Evolutionary conservation across 2,888 invertebrate genomes (phyloP), one percentile per base, ranked within the genome.

Genomic region (Parapristionchus giblindavisi): DNA sequence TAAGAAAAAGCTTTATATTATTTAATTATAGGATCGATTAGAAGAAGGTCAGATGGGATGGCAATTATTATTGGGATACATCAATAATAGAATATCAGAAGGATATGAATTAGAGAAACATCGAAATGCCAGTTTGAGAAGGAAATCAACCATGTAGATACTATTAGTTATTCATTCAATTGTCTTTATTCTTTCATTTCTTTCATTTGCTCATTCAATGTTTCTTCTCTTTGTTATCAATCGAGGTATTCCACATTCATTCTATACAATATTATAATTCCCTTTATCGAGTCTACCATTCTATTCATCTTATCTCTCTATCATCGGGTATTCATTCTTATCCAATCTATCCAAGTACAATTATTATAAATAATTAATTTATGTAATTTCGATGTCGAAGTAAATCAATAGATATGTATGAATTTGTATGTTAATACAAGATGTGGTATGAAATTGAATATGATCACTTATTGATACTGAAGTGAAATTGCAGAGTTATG

Each of bases 81-180:
- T 75, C n/a, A 65, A 36, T 29, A 61, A 34, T 21, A 75, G 65
- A 32, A 75, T 65, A 21, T 61, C 63, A 32, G 75, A 75, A 21
- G 75, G 75, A 36, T 56, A 58, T 40, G 75, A 75, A 21, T 14
- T 65, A 29, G 75, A 75, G 40, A 63, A 48, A 29, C 48, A 58
- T n/a, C 63, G 75, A 24, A 73, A 73, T 27, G 60, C 73, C 5
- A 8, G 21, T 21, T 24, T 73, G 6, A 24, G 73, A 61, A 73
- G 73, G 56, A 73, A 73, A 24, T 60, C 60, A 3, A 34, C 40
- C 1, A 43, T 61, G 48, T 73, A 36, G 34, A 32, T 6, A 27
- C 24, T 6, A 14, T 32, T 2, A 36, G 36, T 2, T 14, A 36
- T 6, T 8, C 24, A 5, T 61, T 24, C 8, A 65, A 38, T 17